Evolutionary conservation across 2,888 invertebrate genomes (phyloP).

Genomic region (Patella pellucida): DNA sequence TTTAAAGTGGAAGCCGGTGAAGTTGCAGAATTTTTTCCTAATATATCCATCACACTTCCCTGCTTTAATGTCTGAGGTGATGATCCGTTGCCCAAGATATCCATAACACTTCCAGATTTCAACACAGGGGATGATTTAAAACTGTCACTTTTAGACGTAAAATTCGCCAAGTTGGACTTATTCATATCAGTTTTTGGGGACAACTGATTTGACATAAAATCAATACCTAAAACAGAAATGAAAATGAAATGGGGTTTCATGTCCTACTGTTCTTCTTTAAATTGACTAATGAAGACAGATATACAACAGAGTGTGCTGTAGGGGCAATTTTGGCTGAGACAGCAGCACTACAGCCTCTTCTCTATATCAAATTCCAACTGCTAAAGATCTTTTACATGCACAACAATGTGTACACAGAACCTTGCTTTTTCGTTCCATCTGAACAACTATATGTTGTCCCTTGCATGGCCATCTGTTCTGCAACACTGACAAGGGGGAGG

Average conservation of each 20-base stretch:
- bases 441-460: too few relatives aligned
- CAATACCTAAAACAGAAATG: slow-evolving; percentile 26
- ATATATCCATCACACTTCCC: slow-evolving; percentile 50
- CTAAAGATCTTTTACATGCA: too few relatives aligned
- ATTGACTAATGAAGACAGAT: too few relatives aligned
- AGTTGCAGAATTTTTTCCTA: slow-evolving; percentile 27
- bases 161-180: not conserved
- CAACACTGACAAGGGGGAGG: too few relatives aligned
- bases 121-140: not conserved
- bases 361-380: too few relatives aligned
- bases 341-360: too few relatives aligned
- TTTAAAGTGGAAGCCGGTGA: slow-evolving; percentile 52
- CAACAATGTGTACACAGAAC: too few relatives aligned
- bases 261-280: too few relatives aligned
- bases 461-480: too few relatives aligned
- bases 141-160: not conserved
- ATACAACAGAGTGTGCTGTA: too few relatives aligned
- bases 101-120: slow-evolving; percentile 61
- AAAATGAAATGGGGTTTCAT: not conserved
- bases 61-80: slow-evolving; percentile 39
- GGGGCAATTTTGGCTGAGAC: too few relatives aligned
- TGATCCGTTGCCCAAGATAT: slow-evolving; percentile 48
- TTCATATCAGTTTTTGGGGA: not conserved
- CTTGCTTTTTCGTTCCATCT: too few relatives aligned
- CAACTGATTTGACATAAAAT: not conserved